phyloP scores from a whole-genome alignment of 2,797 vertebrate species.

The Coccyzus lansbergi region DNA sequence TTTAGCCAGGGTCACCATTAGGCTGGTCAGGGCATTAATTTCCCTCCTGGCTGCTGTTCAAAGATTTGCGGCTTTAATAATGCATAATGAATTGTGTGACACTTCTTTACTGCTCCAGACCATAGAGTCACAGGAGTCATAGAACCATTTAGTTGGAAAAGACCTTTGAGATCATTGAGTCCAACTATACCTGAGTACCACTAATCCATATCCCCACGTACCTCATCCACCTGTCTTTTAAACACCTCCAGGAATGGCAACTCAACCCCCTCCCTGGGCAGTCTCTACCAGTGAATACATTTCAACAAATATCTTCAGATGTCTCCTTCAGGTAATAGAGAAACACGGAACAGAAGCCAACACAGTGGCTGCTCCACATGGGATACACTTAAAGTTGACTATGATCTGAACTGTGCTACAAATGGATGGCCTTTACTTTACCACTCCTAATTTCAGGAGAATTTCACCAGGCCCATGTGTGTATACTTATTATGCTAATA shows the following conservation, averaged over 20 bases:
- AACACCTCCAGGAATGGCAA: too few relatives aligned
- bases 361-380: not conserved
- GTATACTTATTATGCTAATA: conserved; percentile 27
- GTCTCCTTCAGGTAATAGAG: not conserved
- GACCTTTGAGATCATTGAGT: too few relatives aligned
- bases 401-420: not conserved
- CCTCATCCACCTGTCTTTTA: too few relatives aligned
- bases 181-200: too few relatives aligned
- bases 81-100: not conserved
- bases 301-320: not conserved
- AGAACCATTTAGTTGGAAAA: too few relatives aligned
- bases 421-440: not conserved
- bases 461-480: not conserved
- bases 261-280: too few relatives aligned
- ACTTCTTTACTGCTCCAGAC: not conserved
- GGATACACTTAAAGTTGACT: not conserved
- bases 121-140: too few relatives aligned
- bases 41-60: not conserved
- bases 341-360: not conserved
- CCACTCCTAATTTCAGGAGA: not conserved
- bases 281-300: too few relatives aligned
- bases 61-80: not conserved
- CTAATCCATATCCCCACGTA: too few relatives aligned
- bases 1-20: too few relatives aligned
- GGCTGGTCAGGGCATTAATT: accelerated